A percentile compares a stretch with the other conserved stretches of the same genome.
phyloP scores from a whole-genome alignment of 2,888 invertebrate species.

The Actias luna region DNA sequence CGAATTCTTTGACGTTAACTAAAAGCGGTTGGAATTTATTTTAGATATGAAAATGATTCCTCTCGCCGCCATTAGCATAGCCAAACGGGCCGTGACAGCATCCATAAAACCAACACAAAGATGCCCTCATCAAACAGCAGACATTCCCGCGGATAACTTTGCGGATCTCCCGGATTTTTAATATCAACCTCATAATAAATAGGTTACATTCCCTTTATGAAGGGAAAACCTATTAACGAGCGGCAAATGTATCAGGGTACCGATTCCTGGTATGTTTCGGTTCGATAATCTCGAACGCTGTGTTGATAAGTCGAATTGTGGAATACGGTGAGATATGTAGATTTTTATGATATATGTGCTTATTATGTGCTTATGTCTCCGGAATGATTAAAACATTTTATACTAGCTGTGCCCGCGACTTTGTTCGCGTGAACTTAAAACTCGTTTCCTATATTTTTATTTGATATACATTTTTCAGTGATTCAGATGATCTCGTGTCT shows the following conservation, averaged over 20 bases:
- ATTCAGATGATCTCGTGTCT: no score
- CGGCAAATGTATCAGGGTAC: constrained; percentile 70
- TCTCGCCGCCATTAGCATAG: constrained; percentile 51
- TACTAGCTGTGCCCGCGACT: no score
- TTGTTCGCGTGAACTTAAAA: no score
- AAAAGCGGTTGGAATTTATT: constrained; percentile 19
- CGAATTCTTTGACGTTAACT: neutral
- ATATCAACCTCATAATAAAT: constrained; percentile 78
- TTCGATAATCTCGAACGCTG: constrained; percentile 10
- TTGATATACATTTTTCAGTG: no score
- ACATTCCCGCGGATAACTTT: constrained; percentile 59
- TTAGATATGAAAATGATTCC: constrained; percentile 23
- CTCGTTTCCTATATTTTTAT: no score
- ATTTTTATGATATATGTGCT: no score
- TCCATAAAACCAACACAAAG: constrained; percentile 48
- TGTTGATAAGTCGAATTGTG: neutral
- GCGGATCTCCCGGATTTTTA: constrained; percentile 74
- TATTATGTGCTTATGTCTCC: no score
- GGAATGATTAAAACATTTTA: no score
- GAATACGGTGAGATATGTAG: no score
- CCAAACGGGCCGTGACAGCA: constrained; percentile 70
- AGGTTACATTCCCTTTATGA: constrained; percentile 80
- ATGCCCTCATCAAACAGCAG: constrained; percentile 56
- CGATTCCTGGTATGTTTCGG: constrained; percentile 33
- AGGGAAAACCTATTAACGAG: constrained; percentile 80